Conservation (phyloP, 2,797 vertebrate species). For the Microctenopoma stevenorrisi region DNA sequence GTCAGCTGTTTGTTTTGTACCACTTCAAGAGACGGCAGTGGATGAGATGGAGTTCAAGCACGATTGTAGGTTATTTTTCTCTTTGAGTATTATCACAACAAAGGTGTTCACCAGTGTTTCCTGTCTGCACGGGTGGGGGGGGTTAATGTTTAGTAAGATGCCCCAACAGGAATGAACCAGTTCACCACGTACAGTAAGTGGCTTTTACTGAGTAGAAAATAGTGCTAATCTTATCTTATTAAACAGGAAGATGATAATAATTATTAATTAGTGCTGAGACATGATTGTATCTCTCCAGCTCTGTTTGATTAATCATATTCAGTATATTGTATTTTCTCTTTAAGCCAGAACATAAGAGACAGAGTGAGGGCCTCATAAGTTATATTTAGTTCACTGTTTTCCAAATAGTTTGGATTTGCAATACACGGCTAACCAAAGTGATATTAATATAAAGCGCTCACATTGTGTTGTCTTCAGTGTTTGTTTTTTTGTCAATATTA, state of each 20-base stretch:
- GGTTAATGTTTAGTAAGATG: slow-evolving; percentile 22
- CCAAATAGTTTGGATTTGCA: slow-evolving; percentile 21
- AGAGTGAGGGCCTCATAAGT: neutral
- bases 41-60: slow-evolving; percentile 1
- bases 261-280: neutral
- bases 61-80: slow-evolving; percentile 14
- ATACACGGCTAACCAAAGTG: slow-evolving; percentile 43
- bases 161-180: slow-evolving; percentile 15
- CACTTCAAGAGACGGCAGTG: neutral
- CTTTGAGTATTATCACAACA: slow-evolving; percentile 12
- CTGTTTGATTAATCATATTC: neutral
- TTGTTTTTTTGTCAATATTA: neutral
- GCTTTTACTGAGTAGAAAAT: neutral
- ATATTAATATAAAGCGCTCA: slow-evolving; percentile 1
- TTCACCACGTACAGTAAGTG: neutral
- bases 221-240: neutral
- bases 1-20: neutral
- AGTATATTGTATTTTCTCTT: neutral
- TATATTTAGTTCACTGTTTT: slow-evolving; percentile 14
- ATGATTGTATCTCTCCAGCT: neutral
- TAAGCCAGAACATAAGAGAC: too few species aligned
- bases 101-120: slow-evolving; percentile 42
- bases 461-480: neutral
- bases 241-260: neutral
- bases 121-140: slow-evolving; percentile 1